A percentile compares a stretch with the other conserved stretches of the same genome.
Conservation (phyloP, 2,888 invertebrate genomes). For the Listrodromus nycthemerus region DNA sequence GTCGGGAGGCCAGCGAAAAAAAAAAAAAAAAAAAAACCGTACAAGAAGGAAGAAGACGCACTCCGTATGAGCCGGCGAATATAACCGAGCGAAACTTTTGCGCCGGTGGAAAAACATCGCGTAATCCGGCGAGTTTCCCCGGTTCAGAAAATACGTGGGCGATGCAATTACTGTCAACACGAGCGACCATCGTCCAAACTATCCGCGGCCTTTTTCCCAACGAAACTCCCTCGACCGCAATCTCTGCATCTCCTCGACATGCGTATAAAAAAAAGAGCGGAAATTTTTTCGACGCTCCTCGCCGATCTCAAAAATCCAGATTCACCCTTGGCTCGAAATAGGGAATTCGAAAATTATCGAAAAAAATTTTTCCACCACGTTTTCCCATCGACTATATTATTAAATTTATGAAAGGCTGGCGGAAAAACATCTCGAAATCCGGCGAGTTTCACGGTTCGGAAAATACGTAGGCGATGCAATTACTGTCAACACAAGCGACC, state of each 20-base stretch:
- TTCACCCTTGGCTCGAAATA: too few species aligned
- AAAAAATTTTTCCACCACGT: too few species aligned
- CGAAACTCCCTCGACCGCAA: neutral
- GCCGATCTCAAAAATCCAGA: too few species aligned
- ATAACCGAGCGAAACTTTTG: conserved; percentile 54
- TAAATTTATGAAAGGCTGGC: too few species aligned
- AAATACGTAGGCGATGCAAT: conserved; percentile 19
- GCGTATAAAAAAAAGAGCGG: too few species aligned
- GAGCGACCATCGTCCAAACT: conserved; percentile 11
- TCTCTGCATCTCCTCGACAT: neutral
- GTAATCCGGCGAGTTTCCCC: conserved; percentile 42
- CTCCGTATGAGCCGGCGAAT: neutral
- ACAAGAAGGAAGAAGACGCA: neutral
- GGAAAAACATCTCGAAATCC: conserved; percentile 61
- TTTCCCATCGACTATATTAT: too few species aligned
- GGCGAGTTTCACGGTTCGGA: conserved; percentile 15
- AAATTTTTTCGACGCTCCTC: too few species aligned
- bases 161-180: conserved; percentile 27
- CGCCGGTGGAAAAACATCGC: conserved; percentile 60
- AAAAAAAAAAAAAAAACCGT: conserved; percentile 9
- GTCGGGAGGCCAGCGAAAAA: neutral
- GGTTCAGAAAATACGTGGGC: conserved; percentile 13
- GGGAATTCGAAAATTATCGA: too few species aligned
- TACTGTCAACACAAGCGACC: conserved; percentile 12
- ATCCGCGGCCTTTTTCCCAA: neutral